Evolutionary conservation across 2,113 vertebrate genomes (phyloP), one percentile per base, ranked within the genome.

Genomic region (Phyllostomus discolor): DNA sequence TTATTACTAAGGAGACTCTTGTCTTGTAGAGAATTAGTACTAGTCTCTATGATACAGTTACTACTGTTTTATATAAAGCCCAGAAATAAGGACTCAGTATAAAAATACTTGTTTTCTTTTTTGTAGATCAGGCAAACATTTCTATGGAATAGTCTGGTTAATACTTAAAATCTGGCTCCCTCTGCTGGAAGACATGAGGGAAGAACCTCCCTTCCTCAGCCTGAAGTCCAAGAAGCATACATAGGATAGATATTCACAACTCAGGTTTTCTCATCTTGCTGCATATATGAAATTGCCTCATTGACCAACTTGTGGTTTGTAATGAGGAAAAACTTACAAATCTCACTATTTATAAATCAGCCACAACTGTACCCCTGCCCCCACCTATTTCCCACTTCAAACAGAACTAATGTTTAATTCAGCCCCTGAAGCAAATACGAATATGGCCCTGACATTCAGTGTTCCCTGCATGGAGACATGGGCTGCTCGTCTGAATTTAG

Each of bases 91-190:
- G 26, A 57, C 52, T 83, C 28, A 8, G 11, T 72, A 35, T 83
- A 79, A 96, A 83, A 96, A 76, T 31, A 11, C 0, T 7, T 64
- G 19, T 90, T 85, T 95, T 79, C 10, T 80, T 15, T 86, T 90
- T 90, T 90, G 41, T 90, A 12, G 7, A 73, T 76, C 15, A 15
- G 46, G 33, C 26, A 35, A 75, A 72, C 22, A 64, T 26, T 73
- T 26, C 38, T 26, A 20, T 17, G 17, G n/a, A 78, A 66, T 62
- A 35, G 8, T 69, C 75, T 69, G 41, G 28, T 78, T 82, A 94
- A 96, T 0, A 8, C 86, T 97, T 96, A 94, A 97, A 95, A 57
- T 95, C 72, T 97, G 91, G 96, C 95, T 95, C 97, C 97, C 97
- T 97, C 97, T 97, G 31, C 95, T 96, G 97, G 96, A 94, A 0